Evolutionary conservation across 2,888 invertebrate genomes (phyloP).

Genomic region (Drosophila kambysellisi): DNA sequence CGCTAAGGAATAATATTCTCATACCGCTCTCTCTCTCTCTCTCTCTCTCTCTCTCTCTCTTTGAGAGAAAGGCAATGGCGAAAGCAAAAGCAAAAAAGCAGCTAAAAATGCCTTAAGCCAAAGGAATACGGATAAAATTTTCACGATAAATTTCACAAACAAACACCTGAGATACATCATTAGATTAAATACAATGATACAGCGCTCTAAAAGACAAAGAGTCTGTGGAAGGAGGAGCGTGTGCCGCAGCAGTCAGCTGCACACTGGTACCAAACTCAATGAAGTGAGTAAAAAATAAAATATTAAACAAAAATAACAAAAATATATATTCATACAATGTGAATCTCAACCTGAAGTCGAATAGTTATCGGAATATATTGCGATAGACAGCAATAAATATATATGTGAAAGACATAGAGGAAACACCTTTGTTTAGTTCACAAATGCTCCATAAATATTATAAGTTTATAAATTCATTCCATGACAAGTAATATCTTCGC

Average conservation of each 20-base stretch:
- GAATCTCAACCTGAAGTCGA: background rate
- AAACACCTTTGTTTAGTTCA: background rate
- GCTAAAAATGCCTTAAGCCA: constrained; percentile 68
- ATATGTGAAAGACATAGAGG: background rate
- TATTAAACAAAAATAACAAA: background rate
- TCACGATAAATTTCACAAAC: constrained; percentile 79
- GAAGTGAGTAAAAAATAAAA: background rate
- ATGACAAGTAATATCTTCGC: too few species aligned
- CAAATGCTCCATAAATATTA: background rate
- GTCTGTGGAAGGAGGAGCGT: constrained; percentile 14
- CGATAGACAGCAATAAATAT: background rate
- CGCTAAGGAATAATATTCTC: background rate
- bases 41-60: background rate
- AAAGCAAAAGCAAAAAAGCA: background rate
- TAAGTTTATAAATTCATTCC: too few species aligned
- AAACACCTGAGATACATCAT: constrained; percentile 83
- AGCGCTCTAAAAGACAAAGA: constrained; percentile 43
- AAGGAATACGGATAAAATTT: constrained; percentile 74
- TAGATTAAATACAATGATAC: constrained; percentile 75
- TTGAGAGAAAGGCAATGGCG: background rate
- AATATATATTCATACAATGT: background rate
- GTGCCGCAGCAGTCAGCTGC: constrained; percentile 23
- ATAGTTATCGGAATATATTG: background rate
- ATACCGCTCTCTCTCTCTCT: background rate
- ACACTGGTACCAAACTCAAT: constrained; percentile 26